Conservation (phyloP, 2,888 invertebrate species). For the Isoperla grammatica region DNA sequence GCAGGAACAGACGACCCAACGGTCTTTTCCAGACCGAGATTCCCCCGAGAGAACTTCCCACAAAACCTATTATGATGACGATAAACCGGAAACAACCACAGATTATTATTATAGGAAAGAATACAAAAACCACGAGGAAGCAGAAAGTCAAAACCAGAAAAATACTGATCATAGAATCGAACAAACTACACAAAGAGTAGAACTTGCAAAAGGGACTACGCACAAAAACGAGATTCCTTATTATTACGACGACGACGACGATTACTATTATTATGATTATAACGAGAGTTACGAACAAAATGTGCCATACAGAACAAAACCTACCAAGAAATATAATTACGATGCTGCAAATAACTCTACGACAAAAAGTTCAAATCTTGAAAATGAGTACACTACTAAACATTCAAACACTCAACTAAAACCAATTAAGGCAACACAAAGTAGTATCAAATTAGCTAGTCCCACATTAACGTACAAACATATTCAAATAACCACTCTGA, state of each 20-base stretch:
- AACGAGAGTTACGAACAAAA: constrained; percentile 5
- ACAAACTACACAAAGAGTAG: background rate
- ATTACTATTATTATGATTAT: constrained; percentile 15
- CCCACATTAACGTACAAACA: constrained; percentile 10
- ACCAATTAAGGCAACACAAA: no score
- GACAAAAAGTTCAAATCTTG: background rate
- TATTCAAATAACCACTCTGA: constrained; percentile 12
- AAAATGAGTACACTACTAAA: background rate
- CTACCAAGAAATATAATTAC: no score
- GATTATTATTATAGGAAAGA: background rate
- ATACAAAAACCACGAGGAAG: background rate
- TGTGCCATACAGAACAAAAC: background rate
- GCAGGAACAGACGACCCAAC: no score
- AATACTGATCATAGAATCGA: background rate
- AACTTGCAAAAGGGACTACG: background rate
- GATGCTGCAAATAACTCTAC: no score
- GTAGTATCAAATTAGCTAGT: background rate
- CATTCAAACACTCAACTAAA: no score
- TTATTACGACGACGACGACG: constrained; percentile 11
- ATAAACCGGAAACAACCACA: no score
- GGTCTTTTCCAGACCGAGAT: no score
- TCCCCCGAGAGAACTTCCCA: no score
- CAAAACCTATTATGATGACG: no score
- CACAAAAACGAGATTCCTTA: constrained; percentile 11
- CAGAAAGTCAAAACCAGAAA: background rate